Evolutionary conservation across 64 coral and sea anemone species (phyloP), one percentile per base, ranked within the genome.

Genomic region (Dendrophyllia cribrosa): DNA sequence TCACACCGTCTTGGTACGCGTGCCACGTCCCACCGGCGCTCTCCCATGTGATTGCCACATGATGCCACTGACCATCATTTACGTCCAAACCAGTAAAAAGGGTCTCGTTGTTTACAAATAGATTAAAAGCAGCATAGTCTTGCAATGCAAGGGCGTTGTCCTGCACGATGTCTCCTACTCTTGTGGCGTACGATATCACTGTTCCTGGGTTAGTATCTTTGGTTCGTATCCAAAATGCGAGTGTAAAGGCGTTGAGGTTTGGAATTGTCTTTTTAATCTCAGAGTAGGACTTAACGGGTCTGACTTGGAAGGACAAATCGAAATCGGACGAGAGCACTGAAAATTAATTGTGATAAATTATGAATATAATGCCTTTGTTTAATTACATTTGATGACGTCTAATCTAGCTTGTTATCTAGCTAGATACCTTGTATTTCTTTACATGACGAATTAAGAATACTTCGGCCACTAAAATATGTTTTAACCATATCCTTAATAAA

Each of bases 61-160:
- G 94, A 88, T 96, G 94, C 94, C 94, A 96, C 20, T 83, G 71
- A 14, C 94, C 94, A n/a, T 96, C 89, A 19, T 74, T 91, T 4
- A 80, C 58, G 49, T 72, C 62, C 78, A 83, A 24, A 0, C 89
- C 94, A 8, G 87, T 66, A 66, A 70, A 96, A 13, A 72, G 69
- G 19, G 90, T 87, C 50, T 92, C 66, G 78, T 96, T 92, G 77
- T 96, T 96, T 6, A 96, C 92, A 46, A 87, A 88, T 6, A 96
- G 60, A 64, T 87, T 88, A 15, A 96, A 88, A 24, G 75, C 77
- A 2, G 89, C 75, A 70, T 75, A 89, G 84, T 96, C 89, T 82
- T 96, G 89, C 19, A 96, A 63, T 13, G 78, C 76, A 26, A 96
- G 75, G 8, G 89, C 94, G 46, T 95, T 95, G 70, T 96, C 94